Evolutionary conservation across 2,888 invertebrate genomes (phyloP).

Genomic region (Meliscaeva auricollis): DNA sequence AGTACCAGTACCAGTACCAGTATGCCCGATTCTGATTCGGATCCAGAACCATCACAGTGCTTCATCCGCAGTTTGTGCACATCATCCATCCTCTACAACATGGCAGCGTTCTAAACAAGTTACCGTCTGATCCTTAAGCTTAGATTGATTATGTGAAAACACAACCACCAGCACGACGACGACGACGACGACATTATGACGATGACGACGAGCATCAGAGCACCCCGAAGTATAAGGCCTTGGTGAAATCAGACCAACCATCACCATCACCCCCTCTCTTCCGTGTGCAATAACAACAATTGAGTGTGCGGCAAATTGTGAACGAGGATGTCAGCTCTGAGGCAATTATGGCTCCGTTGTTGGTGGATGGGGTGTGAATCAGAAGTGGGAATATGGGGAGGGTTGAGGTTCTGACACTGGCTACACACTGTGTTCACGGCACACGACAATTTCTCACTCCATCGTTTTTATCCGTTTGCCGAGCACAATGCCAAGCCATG

Average conservation of each 20-base stretch:
- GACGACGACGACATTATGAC: neutral
- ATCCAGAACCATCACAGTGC: constrained; percentile 30
- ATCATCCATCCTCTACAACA: constrained; percentile 49
- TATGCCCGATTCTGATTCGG: constrained; percentile 4
- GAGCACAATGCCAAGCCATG: constrained; percentile 59
- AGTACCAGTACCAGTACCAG: neutral
- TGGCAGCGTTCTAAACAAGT: constrained; percentile 64
- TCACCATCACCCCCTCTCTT: constrained; percentile 18
- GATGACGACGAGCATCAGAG: constrained; percentile 13
- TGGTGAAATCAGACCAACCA: constrained; percentile 72
- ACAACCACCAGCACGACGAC: constrained; percentile 61
- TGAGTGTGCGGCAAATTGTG: constrained; percentile 73
- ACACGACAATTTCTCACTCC: constrained; percentile 74
- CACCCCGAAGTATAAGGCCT: constrained; percentile 64
- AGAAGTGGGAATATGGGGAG: no score
- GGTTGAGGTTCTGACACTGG: constrained; percentile 57
- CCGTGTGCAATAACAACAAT: constrained; percentile 54
- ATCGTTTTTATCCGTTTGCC: constrained; percentile 14
- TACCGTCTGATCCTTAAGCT: constrained; percentile 77
- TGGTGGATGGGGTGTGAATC: constrained; percentile 71
- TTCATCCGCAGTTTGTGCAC: constrained; percentile 58
- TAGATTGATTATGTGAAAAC: constrained; percentile 78
- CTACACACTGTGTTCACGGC: constrained; percentile 65
- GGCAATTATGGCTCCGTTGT: constrained; percentile 66
- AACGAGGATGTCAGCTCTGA: constrained; percentile 70